These are phyloP conservation scores for Brachyopa scutellaris DNA, from an alignment of 2,888 invertebrate species.

Conservation along the genomic window DNA sequence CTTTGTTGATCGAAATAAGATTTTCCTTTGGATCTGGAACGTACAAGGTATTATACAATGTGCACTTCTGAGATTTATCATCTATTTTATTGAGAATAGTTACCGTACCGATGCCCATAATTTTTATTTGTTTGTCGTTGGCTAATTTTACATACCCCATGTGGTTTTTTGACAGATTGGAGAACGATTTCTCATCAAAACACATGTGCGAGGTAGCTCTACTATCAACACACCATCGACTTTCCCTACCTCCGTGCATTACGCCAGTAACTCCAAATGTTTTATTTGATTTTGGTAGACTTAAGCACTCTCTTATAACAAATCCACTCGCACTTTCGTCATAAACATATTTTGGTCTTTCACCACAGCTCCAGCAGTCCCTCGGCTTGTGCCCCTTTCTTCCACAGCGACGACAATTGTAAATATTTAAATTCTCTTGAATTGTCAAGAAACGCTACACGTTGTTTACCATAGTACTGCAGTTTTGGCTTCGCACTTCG, in stretches of 20 bases:
- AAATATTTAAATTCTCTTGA: not conserved
- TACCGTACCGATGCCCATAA: slow-evolving; percentile 10
- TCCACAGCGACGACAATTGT: not conserved
- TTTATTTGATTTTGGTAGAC: not conserved
- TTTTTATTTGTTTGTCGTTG: too few relatives aligned
- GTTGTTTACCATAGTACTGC: too few relatives aligned
- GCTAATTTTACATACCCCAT: not conserved
- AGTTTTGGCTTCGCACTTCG: too few relatives aligned
- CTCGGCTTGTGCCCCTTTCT: not conserved
- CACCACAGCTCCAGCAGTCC: not conserved
- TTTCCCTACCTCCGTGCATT: not conserved
- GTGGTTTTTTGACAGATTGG: not conserved
- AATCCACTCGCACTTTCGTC: not conserved
- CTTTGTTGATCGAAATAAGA: not conserved
- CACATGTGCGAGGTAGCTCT: too few relatives aligned
- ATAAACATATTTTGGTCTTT: not conserved
- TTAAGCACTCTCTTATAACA: not conserved
- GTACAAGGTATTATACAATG: not conserved
- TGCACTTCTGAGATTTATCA: not conserved
- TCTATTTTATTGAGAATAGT: not conserved
- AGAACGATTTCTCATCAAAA: not conserved
- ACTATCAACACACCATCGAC: not conserved
- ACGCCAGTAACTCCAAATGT: not conserved
- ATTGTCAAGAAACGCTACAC: too few relatives aligned
- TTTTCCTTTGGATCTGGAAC: slow-evolving; percentile 16